phyloP scores from a whole-genome alignment of 2,888 invertebrate species.

The Lacanobia oleracea region DNA sequence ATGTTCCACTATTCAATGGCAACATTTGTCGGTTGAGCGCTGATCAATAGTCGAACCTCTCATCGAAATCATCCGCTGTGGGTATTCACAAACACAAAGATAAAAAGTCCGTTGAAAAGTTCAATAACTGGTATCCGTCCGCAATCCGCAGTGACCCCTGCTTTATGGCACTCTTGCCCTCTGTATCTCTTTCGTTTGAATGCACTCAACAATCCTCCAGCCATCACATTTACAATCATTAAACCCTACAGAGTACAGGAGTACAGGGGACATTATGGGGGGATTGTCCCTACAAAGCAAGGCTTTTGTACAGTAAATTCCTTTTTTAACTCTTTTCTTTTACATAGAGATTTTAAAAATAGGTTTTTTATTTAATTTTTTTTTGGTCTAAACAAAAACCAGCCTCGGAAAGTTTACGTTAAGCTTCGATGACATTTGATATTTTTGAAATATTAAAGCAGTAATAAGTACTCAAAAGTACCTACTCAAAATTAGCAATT shows the following conservation, averaged over 20 bases:
- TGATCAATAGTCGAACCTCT: not conserved
- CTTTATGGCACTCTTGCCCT: slow-evolving; percentile 64
- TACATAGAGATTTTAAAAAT: not conserved
- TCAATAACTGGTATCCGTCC: slow-evolving; percentile 45
- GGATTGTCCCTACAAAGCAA: slow-evolving; percentile 13
- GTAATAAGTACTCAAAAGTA: too few relatives aligned
- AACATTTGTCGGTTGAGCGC: not conserved
- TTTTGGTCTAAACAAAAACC: not conserved
- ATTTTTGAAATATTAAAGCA: not conserved
- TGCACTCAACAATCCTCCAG: slow-evolving; percentile 68
- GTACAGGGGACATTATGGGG: slow-evolving; percentile 2
- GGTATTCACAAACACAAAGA: slow-evolving; percentile 37
- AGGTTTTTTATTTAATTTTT: not conserved
- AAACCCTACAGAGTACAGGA: slow-evolving; percentile 55
- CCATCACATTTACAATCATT: slow-evolving; percentile 68
- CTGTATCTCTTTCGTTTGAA: slow-evolving; percentile 70
- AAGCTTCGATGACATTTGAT: not conserved
- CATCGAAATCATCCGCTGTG: slow-evolving; percentile 1
- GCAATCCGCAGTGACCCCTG: slow-evolving; percentile 57
- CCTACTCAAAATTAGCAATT: not conserved
- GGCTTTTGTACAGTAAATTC: slow-evolving; percentile 17
- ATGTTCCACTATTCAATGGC: not conserved
- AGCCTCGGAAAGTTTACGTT: not conserved
- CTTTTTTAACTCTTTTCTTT: not conserved
- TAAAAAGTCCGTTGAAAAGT: slow-evolving; percentile 47